Evolutionary conservation across 2,888 invertebrate genomes (phyloP).

Genomic region (Elegia similella): DNA sequence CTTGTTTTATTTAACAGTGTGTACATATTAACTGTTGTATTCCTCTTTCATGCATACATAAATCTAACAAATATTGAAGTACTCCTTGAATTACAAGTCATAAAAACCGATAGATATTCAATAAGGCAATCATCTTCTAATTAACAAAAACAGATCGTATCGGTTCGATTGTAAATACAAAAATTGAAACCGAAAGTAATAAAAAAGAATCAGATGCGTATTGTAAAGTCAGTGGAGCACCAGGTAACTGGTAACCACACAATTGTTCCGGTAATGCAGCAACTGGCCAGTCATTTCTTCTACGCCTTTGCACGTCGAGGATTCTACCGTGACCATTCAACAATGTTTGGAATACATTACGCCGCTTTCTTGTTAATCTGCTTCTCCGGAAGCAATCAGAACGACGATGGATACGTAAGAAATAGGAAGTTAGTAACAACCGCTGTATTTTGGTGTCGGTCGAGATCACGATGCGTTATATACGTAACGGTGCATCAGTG

Average conservation of each 20-base stretch:
- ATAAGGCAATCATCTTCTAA: background rate
- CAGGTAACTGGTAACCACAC: constrained; percentile 64
- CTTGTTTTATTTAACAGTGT: constrained; percentile 13
- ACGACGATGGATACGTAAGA: constrained; percentile 23
- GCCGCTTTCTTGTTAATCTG: constrained; percentile 17
- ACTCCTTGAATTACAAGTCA: background rate
- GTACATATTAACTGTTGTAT: constrained; percentile 3
- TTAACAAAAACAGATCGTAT: constrained; percentile 24
- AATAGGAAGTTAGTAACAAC: background rate
- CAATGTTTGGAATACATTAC: constrained; percentile 35
- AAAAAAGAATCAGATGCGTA: constrained; percentile 58
- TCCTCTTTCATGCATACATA: constrained; percentile 1
- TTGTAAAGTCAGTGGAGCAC: constrained; percentile 74
- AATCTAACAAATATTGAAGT: background rate
- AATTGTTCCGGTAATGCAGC: constrained; percentile 60
- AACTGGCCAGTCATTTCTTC: constrained; percentile 48
- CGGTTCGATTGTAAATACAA: constrained; percentile 41
- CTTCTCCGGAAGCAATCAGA: constrained; percentile 18
- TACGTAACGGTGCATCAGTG: constrained; percentile 74
- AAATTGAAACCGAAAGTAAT: constrained; percentile 68
- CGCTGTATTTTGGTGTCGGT: constrained; percentile 35
- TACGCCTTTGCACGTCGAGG: constrained; percentile 32
- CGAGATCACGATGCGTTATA: constrained; percentile 62
- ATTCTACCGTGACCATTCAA: constrained; percentile 17
- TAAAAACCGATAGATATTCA: too few relatives aligned